phyloP scores from a whole-genome alignment of 92 coral and sea anemone species.

The Porites evermanni region DNA sequence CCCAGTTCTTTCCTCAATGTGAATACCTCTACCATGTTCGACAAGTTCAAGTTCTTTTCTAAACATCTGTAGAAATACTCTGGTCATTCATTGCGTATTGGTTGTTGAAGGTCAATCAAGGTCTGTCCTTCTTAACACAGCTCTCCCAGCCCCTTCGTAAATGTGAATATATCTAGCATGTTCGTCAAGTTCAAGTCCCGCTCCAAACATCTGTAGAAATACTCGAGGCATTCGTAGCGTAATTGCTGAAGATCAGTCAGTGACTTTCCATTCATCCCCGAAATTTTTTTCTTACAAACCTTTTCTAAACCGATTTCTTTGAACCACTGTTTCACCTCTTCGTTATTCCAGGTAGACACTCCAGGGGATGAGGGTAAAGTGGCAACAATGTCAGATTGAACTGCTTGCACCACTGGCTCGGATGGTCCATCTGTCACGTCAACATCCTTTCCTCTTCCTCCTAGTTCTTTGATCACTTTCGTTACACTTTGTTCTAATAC shows the following conservation, averaged over 20 bases:
- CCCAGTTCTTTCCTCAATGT: no score
- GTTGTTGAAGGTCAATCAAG: no score
- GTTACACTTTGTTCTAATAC: constrained; percentile 15
- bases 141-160: constrained; percentile 48
- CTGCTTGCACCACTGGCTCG: background rate
- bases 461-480: constrained; percentile 37
- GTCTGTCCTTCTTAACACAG: background rate
- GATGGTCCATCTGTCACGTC: constrained; percentile 6
- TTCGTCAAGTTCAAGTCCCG: constrained; percentile 29
- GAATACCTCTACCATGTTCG: no score
- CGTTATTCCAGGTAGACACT: constrained; percentile 47
- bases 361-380: constrained; percentile 1
- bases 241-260: constrained; percentile 47
- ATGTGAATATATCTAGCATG: constrained; percentile 50
- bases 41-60: constrained; percentile 38
- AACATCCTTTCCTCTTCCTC: constrained; percentile 43
- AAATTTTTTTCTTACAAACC: constrained; percentile 38
- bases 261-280: constrained; percentile 46
- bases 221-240: constrained; percentile 62
- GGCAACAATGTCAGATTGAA: background rate
- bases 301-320: constrained; percentile 41
- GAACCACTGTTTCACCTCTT: constrained; percentile 60
- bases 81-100: no score
- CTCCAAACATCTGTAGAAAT: constrained; percentile 54
- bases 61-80: constrained; percentile 67